A percentile compares a stretch with the other conserved stretches of the same genome.
These are phyloP conservation scores for human (Homo sapiens) DNA, from an alignment of 2,113 vertebrate species.

Conservation along the genomic window GRCh38 chr20:39868001-39868500, in stretches of 20 bases:
- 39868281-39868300: background rate
- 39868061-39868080: background rate
- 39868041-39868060: background rate
- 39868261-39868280: background rate
- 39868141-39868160: background rate
- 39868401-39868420: background rate
- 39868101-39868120: background rate
- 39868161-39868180: background rate
- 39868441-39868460: background rate
- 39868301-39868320: background rate
- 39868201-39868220: background rate
- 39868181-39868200: background rate
- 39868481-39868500: background rate
- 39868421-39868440: background rate
- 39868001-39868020: background rate
- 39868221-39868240: background rate
- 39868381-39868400: background rate
- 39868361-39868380: background rate
- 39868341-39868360: background rate
- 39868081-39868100: background rate
- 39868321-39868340: background rate
- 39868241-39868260: background rate
- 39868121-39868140: background rate
- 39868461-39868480: background rate
- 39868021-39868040: background rate